These are phyloP conservation scores for Hermodice carunculata DNA, from an alignment of 2,888 invertebrate genomes.

Conservation along the genomic window DNA sequence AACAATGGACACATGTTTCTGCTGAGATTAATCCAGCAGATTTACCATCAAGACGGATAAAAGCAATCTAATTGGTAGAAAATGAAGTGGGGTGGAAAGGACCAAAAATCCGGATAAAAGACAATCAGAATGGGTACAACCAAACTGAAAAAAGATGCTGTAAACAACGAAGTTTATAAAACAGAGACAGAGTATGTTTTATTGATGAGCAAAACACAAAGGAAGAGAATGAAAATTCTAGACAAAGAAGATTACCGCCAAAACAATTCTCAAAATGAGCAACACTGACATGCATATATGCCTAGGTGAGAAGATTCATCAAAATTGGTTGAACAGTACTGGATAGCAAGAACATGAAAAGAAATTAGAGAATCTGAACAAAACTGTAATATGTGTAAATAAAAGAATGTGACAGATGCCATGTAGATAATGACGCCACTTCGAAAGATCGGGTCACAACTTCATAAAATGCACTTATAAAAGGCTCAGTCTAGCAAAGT, in stretches of 20 bases:
- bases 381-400: not conserved
- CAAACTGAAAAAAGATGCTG: not conserved
- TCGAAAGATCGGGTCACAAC: not conserved
- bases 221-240: not conserved
- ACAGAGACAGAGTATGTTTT: not conserved
- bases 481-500: not conserved
- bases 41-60: not conserved
- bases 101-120: not conserved
- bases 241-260: too few relatives aligned
- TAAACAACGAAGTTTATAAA: too few relatives aligned
- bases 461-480: not conserved
- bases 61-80: not conserved
- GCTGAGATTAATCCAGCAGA: not conserved
- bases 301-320: too few relatives aligned
- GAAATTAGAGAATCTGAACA: not conserved
- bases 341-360: not conserved
- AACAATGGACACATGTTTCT: not conserved
- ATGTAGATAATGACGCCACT: not conserved
- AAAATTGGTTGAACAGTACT: not conserved
- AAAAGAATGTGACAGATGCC: not conserved
- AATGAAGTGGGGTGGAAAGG: not conserved
- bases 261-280: too few relatives aligned
- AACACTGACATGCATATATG: too few relatives aligned
- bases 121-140: not conserved
- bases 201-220: not conserved